These are phyloP conservation scores for Chelonus formosanus DNA, from an alignment of 2,888 invertebrate species.

Conservation along the genomic window DNA sequence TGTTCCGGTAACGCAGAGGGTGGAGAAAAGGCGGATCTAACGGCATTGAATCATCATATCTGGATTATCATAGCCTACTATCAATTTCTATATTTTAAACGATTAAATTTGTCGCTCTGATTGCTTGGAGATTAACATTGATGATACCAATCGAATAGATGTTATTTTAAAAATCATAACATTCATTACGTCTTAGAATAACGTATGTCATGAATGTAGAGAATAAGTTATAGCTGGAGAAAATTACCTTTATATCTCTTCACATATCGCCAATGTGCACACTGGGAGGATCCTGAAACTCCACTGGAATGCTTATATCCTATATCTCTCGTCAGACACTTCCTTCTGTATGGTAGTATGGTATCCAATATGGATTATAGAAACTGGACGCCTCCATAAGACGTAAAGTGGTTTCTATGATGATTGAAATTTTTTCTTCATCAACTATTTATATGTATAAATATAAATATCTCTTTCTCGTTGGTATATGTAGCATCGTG, in stretches of 20 bases:
- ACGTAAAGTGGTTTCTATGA: conserved; percentile 23
- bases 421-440: conserved; percentile 11
- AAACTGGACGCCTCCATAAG: conserved; percentile 18
- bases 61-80: conserved; percentile 21
- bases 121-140: neutral
- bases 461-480: neutral
- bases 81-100: conserved; percentile 6
- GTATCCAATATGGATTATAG: conserved; percentile 16
- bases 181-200: neutral
- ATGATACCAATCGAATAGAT: neutral
- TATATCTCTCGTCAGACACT: conserved; percentile 5
- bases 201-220: neutral
- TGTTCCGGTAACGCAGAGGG: conserved; percentile 22
- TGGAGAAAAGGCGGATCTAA: conserved; percentile 30
- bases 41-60: conserved; percentile 31
- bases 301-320: conserved; percentile 16
- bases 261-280: conserved; percentile 1
- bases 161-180: neutral
- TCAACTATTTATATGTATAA: conserved; percentile 3
- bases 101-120: conserved; percentile 13
- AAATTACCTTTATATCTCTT: neutral
- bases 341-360: conserved; percentile 4
- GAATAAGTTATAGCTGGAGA: no score
- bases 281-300: conserved; percentile 7
- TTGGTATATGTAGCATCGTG: neutral